A percentile compares a stretch with the other conserved stretches of the same genome.
Conservation (phyloP, 2,888 invertebrate species). For the Idaea biselata region DNA sequence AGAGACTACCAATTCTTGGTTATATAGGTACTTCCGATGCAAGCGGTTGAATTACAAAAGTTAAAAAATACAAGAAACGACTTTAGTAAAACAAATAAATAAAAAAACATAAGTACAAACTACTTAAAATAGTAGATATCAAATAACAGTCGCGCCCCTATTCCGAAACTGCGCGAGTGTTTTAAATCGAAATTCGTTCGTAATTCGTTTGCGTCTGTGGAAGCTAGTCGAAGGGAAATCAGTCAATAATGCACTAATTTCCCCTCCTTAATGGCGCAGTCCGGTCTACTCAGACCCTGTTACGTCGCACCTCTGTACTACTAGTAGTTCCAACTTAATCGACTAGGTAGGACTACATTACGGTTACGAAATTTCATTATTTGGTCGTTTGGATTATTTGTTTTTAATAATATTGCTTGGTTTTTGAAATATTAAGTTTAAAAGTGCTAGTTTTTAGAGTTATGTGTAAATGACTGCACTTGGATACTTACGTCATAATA, state of each 20-base stretch:
- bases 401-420: too few relatives aligned
- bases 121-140: background rate
- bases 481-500: too few relatives aligned
- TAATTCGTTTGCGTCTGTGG: conserved; percentile 49
- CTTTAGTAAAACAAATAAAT: background rate
- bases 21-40: too few relatives aligned
- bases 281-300: conserved; percentile 37
- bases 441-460: too few relatives aligned
- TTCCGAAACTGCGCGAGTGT: conserved; percentile 12
- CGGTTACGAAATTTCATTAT: too few relatives aligned
- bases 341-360: conserved; percentile 21
- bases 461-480: too few relatives aligned
- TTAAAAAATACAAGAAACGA: too few relatives aligned
- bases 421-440: too few relatives aligned
- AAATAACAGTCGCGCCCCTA: background rate
- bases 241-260: conserved; percentile 81
- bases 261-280: conserved; percentile 70
- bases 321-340: conserved; percentile 34
- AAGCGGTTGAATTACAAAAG: too few relatives aligned
- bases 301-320: conserved; percentile 19
- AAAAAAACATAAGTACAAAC: background rate
- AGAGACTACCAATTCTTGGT: too few relatives aligned
- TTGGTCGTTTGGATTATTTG: too few relatives aligned
- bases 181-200: conserved; percentile 39
- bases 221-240: conserved; percentile 77